phyloP scores from a whole-genome alignment of 1,140 invertebrate genomes.

The Propsilocerus akamusi region DNA sequence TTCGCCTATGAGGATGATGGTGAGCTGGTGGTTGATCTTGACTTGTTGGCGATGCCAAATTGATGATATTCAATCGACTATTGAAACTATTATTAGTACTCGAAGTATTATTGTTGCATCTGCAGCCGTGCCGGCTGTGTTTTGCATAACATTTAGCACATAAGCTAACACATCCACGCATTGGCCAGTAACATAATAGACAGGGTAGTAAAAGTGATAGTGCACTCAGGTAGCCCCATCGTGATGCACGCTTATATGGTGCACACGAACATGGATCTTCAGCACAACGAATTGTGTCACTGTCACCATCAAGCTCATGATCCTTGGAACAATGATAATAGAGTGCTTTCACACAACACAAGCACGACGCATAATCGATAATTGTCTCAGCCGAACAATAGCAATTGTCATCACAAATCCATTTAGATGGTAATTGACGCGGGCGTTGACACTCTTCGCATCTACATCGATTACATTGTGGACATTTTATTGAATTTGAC shows the following conservation, averaged over 20 bases:
- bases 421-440: constrained; percentile 60
- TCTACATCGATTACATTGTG: constrained; percentile 63
- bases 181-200: constrained; percentile 80
- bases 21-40: constrained; percentile 4
- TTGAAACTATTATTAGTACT: constrained; percentile 19
- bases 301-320: constrained; percentile 44
- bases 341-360: constrained; percentile 81
- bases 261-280: constrained; percentile 76
- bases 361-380: constrained; percentile 74
- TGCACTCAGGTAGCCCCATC: constrained; percentile 71
- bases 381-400: constrained; percentile 68
- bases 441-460: constrained; percentile 75
- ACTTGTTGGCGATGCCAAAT: constrained; percentile 11
- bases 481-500: constrained; percentile 56
- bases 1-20: constrained; percentile 10
- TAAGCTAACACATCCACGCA: constrained; percentile 55
- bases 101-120: constrained; percentile 24
- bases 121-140: constrained; percentile 42
- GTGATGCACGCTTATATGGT: constrained; percentile 41
- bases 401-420: constrained; percentile 74
- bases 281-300: constrained; percentile 41
- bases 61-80: constrained; percentile 9
- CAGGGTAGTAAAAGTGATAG: constrained; percentile 69
- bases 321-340: constrained; percentile 80
- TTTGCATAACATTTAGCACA: constrained; percentile 67